These are phyloP conservation scores for Rhagonycha fulva DNA, from an alignment of 2,888 invertebrate genomes.

Conservation along the genomic window DNA sequence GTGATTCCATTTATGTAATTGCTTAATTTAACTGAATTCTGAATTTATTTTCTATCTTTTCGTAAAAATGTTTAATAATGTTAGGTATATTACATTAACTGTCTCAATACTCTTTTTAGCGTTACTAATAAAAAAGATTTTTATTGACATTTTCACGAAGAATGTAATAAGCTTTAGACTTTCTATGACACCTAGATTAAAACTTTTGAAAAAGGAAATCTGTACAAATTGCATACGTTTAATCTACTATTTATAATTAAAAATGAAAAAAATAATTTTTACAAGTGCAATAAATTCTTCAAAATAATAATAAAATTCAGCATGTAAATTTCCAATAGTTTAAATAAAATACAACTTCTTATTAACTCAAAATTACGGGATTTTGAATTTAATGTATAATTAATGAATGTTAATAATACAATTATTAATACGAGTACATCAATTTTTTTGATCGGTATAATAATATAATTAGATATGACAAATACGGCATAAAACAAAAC, in stretches of 20 bases:
- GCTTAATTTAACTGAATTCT: neutral
- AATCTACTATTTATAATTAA: neutral
- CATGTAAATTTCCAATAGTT: no score
- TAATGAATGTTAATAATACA: no score
- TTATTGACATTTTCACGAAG: neutral
- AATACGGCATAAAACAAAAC: no score
- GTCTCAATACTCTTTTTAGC: neutral
- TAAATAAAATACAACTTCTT: no score
- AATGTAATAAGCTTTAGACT: neutral
- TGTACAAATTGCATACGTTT: neutral
- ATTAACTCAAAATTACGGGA: no score
- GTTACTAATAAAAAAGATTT: neutral
- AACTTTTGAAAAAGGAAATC: neutral
- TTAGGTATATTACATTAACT: neutral
- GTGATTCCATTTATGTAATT: neutral
- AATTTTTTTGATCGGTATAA: no score
- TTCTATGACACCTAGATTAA: neutral
- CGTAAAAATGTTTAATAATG: neutral
- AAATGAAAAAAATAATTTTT: no score
- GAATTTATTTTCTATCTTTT: neutral
- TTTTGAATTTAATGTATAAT: no score
- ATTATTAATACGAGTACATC: no score
- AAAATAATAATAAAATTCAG: no score
- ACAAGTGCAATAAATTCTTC: no score
- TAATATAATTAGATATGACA: no score